Conservation (phyloP, 1,140 invertebrate species). For the Trachelipus rathkii region DNA sequence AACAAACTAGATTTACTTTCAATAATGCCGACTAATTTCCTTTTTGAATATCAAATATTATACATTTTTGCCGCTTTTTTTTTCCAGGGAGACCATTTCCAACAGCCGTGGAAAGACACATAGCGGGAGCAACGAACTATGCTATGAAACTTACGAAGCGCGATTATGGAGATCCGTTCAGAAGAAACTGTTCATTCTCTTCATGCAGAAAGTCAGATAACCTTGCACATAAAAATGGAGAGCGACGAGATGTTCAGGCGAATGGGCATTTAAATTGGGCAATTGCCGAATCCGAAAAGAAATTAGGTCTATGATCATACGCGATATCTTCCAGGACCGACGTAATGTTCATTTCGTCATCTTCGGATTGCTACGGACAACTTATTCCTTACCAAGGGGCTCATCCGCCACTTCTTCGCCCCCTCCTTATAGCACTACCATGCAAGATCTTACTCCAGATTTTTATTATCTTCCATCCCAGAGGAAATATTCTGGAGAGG, state of each 20-base stretch:
- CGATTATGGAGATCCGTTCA: conserved; percentile 62
- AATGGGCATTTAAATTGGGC: conserved; percentile 34
- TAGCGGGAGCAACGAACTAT: conserved; percentile 71
- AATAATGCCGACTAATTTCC: too few species aligned
- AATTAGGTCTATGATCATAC: conserved; percentile 57
- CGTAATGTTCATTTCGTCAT: conserved; percentile 47
- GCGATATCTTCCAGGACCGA: conserved; percentile 59
- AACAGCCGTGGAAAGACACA: conserved; percentile 86
- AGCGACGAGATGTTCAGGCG: conserved; percentile 44
- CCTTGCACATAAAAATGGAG: conserved; percentile 50
- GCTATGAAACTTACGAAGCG: conserved; percentile 79
- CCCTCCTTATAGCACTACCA: conserved; percentile 45
- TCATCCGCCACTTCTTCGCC: conserved; percentile 32
- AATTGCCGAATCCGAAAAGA: conserved; percentile 59
- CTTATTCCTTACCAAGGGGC: conserved; percentile 35
- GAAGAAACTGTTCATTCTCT: conserved; percentile 48
- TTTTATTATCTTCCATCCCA: conserved; percentile 95
- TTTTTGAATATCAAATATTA: too few species aligned
- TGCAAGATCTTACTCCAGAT: conserved; percentile 62
- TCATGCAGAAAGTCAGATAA: conserved; percentile 47
- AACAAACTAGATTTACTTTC: too few species aligned
- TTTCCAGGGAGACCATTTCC: conserved; percentile 66
- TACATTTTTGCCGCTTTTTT: conserved; percentile 17
- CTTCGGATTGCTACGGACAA: conserved; percentile 29
- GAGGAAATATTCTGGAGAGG: conserved; percentile 84